Percentiles rank a stretch among this genome's conserved stretches.
Conservation (phyloP, 1,140 invertebrate genomes). For the Antheraea mylitta region DNA sequence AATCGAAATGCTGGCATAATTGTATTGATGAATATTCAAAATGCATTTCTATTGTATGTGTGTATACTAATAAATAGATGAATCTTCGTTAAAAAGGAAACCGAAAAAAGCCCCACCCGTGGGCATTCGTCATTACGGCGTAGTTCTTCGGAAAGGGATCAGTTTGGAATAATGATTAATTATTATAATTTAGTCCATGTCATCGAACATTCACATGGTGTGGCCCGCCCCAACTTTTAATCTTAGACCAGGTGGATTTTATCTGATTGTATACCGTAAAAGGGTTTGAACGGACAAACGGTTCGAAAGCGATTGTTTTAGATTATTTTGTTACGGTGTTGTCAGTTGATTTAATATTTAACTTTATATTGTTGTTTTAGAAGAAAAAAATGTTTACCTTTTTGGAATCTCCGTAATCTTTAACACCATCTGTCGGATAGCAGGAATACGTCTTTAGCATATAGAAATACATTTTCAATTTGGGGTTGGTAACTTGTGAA, state of each 20-base stretch:
- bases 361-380: background rate
- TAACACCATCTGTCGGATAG: background rate
- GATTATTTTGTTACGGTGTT: background rate
- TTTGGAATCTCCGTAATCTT: background rate
- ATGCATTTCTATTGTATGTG: constrained; percentile 17
- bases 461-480: too few species aligned
- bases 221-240: constrained; percentile 52
- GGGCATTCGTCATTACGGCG: constrained; percentile 49
- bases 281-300: constrained; percentile 34
- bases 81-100: constrained; percentile 38
- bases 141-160: constrained; percentile 44
- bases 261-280: constrained; percentile 60
- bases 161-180: constrained; percentile 69
- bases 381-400: background rate
- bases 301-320: background rate
- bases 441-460: too few species aligned
- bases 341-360: background rate
- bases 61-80: constrained; percentile 59
- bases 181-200: constrained; percentile 64
- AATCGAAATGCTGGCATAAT: background rate
- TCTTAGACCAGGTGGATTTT: constrained; percentile 61
- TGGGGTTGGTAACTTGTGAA: too few species aligned
- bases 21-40: background rate
- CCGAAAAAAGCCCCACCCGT: constrained; percentile 53
- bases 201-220: constrained; percentile 52